Percentiles rank a stretch among this genome's conserved stretches.
Conservation (phyloP, 1,140 invertebrate genomes). For the Neotoxoptera formosana region DNA sequence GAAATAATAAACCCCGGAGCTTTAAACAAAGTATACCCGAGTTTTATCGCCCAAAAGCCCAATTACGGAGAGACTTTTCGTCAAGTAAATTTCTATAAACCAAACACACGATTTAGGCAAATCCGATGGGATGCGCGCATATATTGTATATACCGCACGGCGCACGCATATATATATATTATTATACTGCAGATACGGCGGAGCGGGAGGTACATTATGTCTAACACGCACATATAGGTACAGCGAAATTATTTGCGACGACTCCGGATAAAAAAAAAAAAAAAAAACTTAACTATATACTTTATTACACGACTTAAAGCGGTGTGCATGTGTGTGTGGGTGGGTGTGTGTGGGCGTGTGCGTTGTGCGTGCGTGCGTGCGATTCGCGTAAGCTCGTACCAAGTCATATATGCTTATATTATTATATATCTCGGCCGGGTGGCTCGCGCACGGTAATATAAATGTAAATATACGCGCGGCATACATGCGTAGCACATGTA, state of each 20-base stretch:
- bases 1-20: neutral
- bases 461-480: neutral
- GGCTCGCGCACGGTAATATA: neutral
- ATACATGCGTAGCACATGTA: neutral
- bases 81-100: constrained; percentile 10
- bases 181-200: neutral
- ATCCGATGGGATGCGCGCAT: neutral
- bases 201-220: no score
- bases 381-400: neutral
- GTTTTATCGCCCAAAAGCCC: neutral
- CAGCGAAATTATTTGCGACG: neutral
- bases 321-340: no score
- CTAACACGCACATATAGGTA: neutral
- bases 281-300: neutral
- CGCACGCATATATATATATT: neutral
- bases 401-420: no score
- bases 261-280: neutral
- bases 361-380: neutral
- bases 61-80: constrained; percentile 15
- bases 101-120: neutral
- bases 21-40: neutral
- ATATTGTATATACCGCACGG: neutral
- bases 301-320: neutral
- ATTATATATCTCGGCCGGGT: no score
- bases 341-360: no score